phyloP scores from a whole-genome alignment of 2,113 vertebrate genomes.

The Petaurus breviceps region DNA sequence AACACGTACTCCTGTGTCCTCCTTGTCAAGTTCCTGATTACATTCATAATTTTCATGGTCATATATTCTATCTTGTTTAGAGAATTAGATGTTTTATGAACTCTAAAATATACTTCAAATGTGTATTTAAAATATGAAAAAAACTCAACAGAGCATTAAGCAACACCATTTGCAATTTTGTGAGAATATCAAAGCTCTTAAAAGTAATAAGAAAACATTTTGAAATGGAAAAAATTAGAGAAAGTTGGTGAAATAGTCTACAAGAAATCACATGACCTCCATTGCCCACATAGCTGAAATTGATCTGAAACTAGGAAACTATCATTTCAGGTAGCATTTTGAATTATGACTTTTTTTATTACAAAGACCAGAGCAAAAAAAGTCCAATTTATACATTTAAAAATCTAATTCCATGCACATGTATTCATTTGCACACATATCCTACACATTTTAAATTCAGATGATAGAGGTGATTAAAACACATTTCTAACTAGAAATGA shows the following conservation, averaged over 20 bases:
- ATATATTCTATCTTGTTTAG: neutral
- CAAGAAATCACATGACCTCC: neutral
- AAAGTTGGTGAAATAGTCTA: neutral
- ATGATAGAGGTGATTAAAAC: conserved; percentile 1
- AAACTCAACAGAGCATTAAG: neutral
- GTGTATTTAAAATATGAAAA: neutral
- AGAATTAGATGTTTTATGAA: neutral
- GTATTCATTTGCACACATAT: conserved; percentile 23
- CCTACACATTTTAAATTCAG: neutral
- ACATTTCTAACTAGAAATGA: conserved; percentile 19
- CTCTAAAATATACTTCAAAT: neutral
- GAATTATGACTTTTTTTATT: neutral
- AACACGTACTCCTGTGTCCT: neutral
- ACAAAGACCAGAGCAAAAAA: conserved; percentile 25
- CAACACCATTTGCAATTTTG: neutral
- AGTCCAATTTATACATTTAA: conserved; percentile 37
- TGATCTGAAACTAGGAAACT: neutral
- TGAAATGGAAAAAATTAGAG: neutral
- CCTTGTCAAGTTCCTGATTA: neutral
- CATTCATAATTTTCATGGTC: neutral
- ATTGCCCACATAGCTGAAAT: neutral
- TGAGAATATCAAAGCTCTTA: neutral
- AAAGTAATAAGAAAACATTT: neutral
- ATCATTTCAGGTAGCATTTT: neutral
- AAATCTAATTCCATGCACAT: conserved; percentile 18